Percentiles rank a stretch among this genome's conserved stretches.
Evolutionary conservation across 2,113 vertebrate genomes (phyloP).

Genomic region (Blennius ocellaris): DNA sequence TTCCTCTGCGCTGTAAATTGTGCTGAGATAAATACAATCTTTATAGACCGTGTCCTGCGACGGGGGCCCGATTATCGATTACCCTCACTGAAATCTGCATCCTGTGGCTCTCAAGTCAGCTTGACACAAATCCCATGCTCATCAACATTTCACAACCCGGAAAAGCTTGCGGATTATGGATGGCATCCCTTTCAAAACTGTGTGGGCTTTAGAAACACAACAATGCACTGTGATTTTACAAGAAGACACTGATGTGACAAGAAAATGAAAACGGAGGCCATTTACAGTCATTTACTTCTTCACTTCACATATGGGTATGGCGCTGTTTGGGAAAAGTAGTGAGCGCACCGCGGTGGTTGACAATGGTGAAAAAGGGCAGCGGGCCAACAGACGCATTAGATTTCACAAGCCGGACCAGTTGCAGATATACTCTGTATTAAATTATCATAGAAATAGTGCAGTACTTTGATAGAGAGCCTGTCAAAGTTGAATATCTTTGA

Average conservation of each 20-base stretch:
- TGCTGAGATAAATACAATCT: slow-evolving; percentile 4
- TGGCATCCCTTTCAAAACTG: slow-evolving; percentile 12
- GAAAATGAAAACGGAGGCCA: neutral
- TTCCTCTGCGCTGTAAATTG: slow-evolving; percentile 10
- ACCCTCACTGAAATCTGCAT: slow-evolving; percentile 4
- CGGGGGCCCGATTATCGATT: slow-evolving; percentile 44
- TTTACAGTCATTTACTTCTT: neutral
- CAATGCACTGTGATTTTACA: neutral
- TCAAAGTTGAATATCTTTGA: slow-evolving; percentile 8
- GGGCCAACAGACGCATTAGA: slow-evolving; percentile 34
- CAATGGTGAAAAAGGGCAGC: slow-evolving; percentile 18
- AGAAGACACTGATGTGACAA: neutral
- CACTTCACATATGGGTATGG: neutral
- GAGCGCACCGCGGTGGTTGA: neutral
- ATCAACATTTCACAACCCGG: slow-evolving; percentile 39
- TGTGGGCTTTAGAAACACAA: neutral
- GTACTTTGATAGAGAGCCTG: neutral
- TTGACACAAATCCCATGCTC: slow-evolving; percentile 47
- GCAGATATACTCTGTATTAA: neutral
- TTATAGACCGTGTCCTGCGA: neutral
- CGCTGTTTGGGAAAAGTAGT: neutral
- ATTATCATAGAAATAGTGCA: slow-evolving; percentile 13
- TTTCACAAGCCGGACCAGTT: slow-evolving; percentile 12
- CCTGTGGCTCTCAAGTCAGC: slow-evolving; percentile 15
- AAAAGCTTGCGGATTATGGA: slow-evolving; percentile 10